Evolutionary conservation across 2,797 vertebrate species (phyloP).

Genomic region (Malacoraja senta): DNA sequence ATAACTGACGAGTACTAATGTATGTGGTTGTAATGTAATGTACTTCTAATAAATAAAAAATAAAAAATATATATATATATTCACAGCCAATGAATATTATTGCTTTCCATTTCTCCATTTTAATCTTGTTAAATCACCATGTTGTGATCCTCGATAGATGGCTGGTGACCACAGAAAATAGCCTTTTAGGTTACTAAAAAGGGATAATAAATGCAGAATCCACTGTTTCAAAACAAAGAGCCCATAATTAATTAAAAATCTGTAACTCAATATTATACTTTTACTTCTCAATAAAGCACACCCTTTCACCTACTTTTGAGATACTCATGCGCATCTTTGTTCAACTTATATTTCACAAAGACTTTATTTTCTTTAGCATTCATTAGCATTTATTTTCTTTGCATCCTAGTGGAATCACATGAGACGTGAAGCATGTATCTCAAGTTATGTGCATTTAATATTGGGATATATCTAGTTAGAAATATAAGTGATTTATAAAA

Average conservation of each 20-base stretch:
- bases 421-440: not conserved
- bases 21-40: too few relatives aligned
- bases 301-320: not conserved
- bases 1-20: too few relatives aligned
- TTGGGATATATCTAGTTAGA: not conserved
- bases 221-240: not conserved
- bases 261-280: not conserved
- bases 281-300: not conserved
- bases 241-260: not conserved
- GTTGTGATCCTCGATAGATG: not conserved
- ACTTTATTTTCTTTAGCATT: too few relatives aligned
- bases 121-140: not conserved
- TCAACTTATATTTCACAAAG: not conserved
- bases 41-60: too few relatives aligned
- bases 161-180: not conserved
- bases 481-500: not conserved
- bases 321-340: not conserved
- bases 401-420: too few relatives aligned
- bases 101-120: not conserved
- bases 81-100: not conserved
- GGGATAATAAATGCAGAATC: not conserved
- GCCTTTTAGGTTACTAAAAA: not conserved
- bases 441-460: too few relatives aligned
- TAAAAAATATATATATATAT: too few relatives aligned
- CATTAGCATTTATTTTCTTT: not conserved